These are phyloP conservation scores for Tetramorium parvispinum DNA, from an alignment of 1,140 invertebrate species.

Conservation along the genomic window DNA sequence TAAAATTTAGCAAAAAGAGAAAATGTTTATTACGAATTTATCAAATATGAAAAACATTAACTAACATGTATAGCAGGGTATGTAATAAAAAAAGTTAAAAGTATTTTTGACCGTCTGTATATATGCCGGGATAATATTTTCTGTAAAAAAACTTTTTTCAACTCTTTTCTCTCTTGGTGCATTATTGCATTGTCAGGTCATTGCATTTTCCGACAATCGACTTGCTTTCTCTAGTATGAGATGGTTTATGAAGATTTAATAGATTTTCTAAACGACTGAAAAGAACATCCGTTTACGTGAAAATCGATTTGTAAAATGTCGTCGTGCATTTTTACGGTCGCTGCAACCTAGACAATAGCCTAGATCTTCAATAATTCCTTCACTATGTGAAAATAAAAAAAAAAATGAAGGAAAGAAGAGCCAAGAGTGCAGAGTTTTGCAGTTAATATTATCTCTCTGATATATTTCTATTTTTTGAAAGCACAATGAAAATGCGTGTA, in stretches of 20 bases:
- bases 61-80: neutral
- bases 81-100: neutral
- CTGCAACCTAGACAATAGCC: too few relatives aligned
- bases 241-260: neutral
- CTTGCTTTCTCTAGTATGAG: neutral
- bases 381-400: constrained; percentile 1
- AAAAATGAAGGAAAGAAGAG: neutral
- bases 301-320: constrained; percentile 3
- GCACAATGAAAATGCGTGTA: neutral
- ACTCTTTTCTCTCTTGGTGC: neutral
- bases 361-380: neutral
- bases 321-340: neutral
- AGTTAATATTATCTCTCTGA: neutral
- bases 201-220: neutral
- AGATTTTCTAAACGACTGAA: neutral
- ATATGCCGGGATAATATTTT: neutral
- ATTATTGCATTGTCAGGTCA: neutral
- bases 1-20: neutral
- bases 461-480: neutral
- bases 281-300: constrained; percentile 13
- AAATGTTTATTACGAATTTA: neutral
- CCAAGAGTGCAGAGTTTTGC: neutral
- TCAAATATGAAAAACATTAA: neutral
- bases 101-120: neutral
- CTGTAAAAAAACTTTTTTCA: neutral